These are phyloP conservation scores for Andricus grossulariae DNA, from an alignment of 1,140 invertebrate species.

Conservation along the genomic window DNA sequence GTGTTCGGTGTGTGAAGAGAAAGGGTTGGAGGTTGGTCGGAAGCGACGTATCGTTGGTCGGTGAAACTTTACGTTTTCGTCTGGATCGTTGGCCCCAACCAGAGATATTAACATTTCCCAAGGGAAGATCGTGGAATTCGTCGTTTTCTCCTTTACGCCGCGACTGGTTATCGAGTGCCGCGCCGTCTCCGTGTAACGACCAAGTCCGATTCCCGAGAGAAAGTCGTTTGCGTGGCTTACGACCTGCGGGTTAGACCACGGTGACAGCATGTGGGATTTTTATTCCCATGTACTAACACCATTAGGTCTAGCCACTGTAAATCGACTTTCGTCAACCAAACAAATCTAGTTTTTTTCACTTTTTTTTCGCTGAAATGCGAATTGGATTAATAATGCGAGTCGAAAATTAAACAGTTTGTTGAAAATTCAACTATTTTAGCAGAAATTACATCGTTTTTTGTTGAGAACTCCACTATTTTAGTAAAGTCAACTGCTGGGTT, in stretches of 20 bases:
- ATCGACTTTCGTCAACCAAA: neutral
- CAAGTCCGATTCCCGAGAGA: slow-evolving; percentile 24
- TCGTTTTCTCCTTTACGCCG: slow-evolving; percentile 25
- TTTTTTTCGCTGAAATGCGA: too few species aligned
- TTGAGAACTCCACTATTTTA: too few species aligned
- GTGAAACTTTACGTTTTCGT: slow-evolving; percentile 26
- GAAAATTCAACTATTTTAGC: too few species aligned
- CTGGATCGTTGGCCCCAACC: slow-evolving; percentile 8
- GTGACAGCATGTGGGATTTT: slow-evolving; percentile 19
- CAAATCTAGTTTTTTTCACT: too few species aligned
- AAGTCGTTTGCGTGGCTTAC: slow-evolving; percentile 27
- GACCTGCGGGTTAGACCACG: slow-evolving; percentile 1
- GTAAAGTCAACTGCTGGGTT: too few species aligned
- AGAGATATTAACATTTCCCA: slow-evolving; percentile 27
- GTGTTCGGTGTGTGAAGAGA: neutral
- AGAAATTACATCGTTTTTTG: too few species aligned
- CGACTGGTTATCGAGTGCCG: slow-evolving; percentile 27
- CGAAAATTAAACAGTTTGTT: too few species aligned
- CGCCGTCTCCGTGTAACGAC: slow-evolving; percentile 18
- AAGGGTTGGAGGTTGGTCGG: neutral
- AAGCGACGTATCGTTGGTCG: slow-evolving; percentile 18
- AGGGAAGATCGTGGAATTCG: slow-evolving; percentile 25
- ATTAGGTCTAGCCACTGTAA: neutral
- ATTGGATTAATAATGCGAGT: too few species aligned
- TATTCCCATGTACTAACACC: neutral